phyloP scores from a whole-genome alignment of 2,888 invertebrate genomes.

The Gasteruption jaculator region DNA sequence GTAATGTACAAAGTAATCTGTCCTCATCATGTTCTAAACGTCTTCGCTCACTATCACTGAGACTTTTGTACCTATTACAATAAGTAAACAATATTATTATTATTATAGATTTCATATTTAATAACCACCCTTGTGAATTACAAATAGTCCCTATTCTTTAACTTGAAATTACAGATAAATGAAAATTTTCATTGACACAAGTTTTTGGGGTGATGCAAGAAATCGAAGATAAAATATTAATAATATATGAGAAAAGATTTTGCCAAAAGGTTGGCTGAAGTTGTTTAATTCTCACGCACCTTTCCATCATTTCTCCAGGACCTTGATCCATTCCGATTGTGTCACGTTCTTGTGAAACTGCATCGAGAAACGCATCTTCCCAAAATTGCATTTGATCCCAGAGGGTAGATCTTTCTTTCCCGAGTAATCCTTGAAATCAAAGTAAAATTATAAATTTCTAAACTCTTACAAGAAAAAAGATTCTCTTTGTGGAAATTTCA shows the following conservation, averaged over 20 bases:
- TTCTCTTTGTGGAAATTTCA: not conserved
- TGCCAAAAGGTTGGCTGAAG: too few species aligned
- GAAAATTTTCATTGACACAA: too few species aligned
- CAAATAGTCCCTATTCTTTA: too few species aligned
- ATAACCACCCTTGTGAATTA: too few species aligned
- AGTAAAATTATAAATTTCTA: not conserved
- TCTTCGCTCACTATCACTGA: conserved; percentile 90
- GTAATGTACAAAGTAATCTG: conserved; percentile 85
- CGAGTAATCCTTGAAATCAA: conserved; percentile 49
- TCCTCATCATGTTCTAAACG: conserved; percentile 98
- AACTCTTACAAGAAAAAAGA: not conserved
- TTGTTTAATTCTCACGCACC: too few species aligned
- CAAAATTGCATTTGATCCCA: conserved; percentile 99
- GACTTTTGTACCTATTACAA: conserved; percentile 69
- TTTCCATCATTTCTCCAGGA: conserved; percentile 98
- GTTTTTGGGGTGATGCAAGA: too few species aligned
- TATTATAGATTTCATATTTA: too few species aligned
- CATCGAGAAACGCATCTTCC: conserved; percentile 98
- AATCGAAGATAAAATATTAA: conserved; percentile 5
- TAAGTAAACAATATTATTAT: conserved; percentile 11
- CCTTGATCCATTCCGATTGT: conserved; percentile 99
- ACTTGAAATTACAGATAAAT: too few species aligned
- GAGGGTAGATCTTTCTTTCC: conserved; percentile 78
- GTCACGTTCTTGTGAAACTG: conserved; percentile 95
- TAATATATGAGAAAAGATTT: not conserved